Evolutionary conservation across 1,140 invertebrate species (phyloP), one percentile per base, ranked within the genome.

Genomic region (Drosophila nigromelanica): DNA sequence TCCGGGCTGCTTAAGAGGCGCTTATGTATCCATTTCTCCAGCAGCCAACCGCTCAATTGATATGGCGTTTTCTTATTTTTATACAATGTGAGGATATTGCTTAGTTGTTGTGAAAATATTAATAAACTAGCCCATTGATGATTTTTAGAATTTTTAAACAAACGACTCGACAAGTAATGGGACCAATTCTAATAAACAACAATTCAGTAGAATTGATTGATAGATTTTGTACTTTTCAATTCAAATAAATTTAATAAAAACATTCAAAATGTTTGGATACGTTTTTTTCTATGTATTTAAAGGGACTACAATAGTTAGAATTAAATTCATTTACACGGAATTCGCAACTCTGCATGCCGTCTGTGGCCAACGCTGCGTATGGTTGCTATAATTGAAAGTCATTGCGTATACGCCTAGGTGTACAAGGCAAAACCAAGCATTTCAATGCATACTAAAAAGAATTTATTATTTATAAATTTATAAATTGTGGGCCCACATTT

Each of bases 381-480:
- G 55, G 77, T 66, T 80, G 86, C 71, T 77, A 80, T 86, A 68
- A 71, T 77, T 71, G 77, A 64, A 71, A 63, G 48, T 10, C 64
- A 80, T 71, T 70, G 50, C 66, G 66, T 71, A 85, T 75, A 80
- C 78, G 77, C 61, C 68, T 74, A 42, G 70, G 54, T 50, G 51
- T 47, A 60, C 69, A 50, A 51, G 33, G 24, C 42, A 68, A 56
- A 50, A 54, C 47, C 51, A 35, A 67, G 35, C 21, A 37, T 47
- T 37, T 24, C 63, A 52, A 18, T 52, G 33, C 8, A 18, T 6
- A 33, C 30, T 5, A 37, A 54, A 39, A 1, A 5, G 4, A 12
- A 39, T 54, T 37, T 54, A 54, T 12, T 39, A 37, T 37, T 54
- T 37, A 54, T 24, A 24, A 24, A 24, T 24, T 27, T 27, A 2